Base-by-base conservation (phyloP, 2,113 vertebrate genomes). In the Motacilla tschutschensis region DNA sequence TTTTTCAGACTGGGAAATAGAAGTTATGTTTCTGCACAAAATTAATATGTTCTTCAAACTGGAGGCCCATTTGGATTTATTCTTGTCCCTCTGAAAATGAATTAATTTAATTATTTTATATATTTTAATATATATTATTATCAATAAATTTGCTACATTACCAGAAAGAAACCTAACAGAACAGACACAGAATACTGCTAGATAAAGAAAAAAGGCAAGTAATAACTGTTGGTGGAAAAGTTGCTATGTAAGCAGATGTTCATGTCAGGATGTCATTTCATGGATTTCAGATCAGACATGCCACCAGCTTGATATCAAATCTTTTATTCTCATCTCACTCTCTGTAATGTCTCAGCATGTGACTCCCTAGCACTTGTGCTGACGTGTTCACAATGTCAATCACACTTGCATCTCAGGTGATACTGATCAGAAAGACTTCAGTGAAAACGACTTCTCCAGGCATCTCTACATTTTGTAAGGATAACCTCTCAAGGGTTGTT, bases 381-480 rank as follows among this genome's bases (percentile, higher is more conserved):
- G 28, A 65, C n/a, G 8, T 41, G 19, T 87, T 77, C 7, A 0
- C 38, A 59, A 25, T 53, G 63, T 78, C 66, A 75, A 38, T 71
- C 66, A 64, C 14, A 35, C 9, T 57, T 8, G 4, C 11, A 40
- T 60, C 20, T 58, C 35, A 78, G 22, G 41, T 78, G 66, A 88
- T 88, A 72, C 10, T 21, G 43, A 67, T 83, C 36, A 29, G 31
- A 83, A 73, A 71, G 7, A 83, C 41, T 63, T 14, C 36, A 4
- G 12, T 1, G 2, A 33, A 85, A 84, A 74, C 5, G 2, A 77
- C 9, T 67, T 71, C 33, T 62, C 28, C 5, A 70, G 15, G 8
- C 0, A 0, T 10, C 12, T 74, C 12, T 1, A 0, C 5, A 9
- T 43, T 71, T 31, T 10, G 0, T 33, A 20, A 83, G 5, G 14